These are phyloP conservation scores for Megaceryle alcyon DNA, from an alignment of 2,797 vertebrate species.

Conservation along the genomic window DNA sequence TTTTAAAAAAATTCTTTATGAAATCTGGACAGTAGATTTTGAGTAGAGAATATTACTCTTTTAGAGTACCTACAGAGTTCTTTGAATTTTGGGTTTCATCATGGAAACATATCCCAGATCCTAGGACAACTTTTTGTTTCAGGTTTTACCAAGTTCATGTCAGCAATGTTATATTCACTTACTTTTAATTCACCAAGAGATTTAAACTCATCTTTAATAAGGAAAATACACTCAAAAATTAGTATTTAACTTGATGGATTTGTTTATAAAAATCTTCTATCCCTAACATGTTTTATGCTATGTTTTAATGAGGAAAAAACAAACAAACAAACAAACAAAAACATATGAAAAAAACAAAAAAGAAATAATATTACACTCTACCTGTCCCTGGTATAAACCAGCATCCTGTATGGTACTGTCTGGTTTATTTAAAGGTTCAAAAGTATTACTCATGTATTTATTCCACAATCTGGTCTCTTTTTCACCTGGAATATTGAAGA, in stretches of 20 bases:
- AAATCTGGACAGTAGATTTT: background rate
- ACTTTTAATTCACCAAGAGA: background rate
- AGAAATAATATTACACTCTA: conserved; percentile 68
- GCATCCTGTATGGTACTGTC: conserved; percentile 99
- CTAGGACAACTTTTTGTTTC: background rate
- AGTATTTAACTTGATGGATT: background rate
- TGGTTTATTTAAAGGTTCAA: conserved; percentile 96
- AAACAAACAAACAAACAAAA: background rate
- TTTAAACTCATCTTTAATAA: background rate
- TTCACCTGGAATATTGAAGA: conserved; percentile 96
- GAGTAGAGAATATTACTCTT: background rate
- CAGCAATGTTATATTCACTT: background rate
- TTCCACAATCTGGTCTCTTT: conserved; percentile 99
- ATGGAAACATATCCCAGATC: background rate
- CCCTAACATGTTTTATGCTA: too few relatives aligned
- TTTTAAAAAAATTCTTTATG: background rate
- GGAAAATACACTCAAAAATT: background rate
- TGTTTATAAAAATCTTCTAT: background rate
- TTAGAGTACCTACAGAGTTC: background rate
- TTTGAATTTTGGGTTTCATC: background rate
- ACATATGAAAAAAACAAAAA: background rate
- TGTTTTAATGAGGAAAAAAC: background rate
- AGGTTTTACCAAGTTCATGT: background rate
- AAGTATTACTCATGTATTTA: conserved; percentile 99
- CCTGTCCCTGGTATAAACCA: conserved; percentile 98